phyloP scores from a whole-genome alignment of 2,113 vertebrate species.

The Xiphophorus couchianus region DNA sequence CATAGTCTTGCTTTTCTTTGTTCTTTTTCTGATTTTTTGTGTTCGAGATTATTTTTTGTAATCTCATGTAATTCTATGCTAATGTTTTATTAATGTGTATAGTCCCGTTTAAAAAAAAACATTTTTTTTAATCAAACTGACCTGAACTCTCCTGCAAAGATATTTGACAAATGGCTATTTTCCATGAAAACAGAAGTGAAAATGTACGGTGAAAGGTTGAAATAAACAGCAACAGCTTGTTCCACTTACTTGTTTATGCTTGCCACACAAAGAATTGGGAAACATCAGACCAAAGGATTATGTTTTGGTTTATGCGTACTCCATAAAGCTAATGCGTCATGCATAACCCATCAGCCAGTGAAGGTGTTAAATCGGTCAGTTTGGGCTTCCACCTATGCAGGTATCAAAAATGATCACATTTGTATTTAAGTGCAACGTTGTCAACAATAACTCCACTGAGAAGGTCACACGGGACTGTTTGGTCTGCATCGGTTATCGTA shows the following conservation, averaged over 20 bases:
- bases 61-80: too few species aligned
- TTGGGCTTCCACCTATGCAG: background rate
- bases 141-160: too few species aligned
- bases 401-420: background rate
- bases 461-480: conserved; percentile 24
- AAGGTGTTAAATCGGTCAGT: background rate
- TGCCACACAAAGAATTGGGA: background rate
- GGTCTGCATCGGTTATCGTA: conserved; percentile 36
- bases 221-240: background rate
- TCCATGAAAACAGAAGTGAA: too few species aligned
- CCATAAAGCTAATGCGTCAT: background rate
- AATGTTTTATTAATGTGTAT: too few species aligned
- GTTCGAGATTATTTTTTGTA: too few species aligned
- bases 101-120: too few species aligned
- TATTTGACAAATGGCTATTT: too few species aligned
- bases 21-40: too few species aligned
- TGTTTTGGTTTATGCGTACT: background rate
- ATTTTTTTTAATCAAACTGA: too few species aligned
- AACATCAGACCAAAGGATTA: background rate
- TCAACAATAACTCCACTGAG: conserved; percentile 13
- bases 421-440: conserved; percentile 9
- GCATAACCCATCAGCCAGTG: background rate
- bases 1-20: too few species aligned
- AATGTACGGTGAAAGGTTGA: background rate
- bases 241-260: background rate